phyloP scores from a whole-genome alignment of 2,113 vertebrate genomes.

The Rhea americana region DNA sequence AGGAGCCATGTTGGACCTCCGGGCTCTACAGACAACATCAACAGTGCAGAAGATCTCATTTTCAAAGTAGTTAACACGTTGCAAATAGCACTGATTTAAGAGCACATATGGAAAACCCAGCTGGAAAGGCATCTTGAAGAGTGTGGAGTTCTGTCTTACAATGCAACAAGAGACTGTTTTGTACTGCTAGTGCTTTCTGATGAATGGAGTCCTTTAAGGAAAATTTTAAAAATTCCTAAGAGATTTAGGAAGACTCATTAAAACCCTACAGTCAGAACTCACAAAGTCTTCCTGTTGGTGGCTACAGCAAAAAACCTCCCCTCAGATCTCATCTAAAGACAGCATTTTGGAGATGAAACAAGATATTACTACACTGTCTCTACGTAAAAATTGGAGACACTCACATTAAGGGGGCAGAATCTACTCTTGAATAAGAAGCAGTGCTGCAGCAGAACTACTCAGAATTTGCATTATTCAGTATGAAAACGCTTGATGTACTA shows the following conservation, averaged over 20 bases:
- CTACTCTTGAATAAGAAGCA: not conserved
- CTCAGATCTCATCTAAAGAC: not conserved
- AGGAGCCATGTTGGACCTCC: constrained; percentile 93
- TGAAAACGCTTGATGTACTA: not conserved
- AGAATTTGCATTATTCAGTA: not conserved
- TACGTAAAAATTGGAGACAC: not conserved
- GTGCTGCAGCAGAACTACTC: not conserved
- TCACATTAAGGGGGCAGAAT: not conserved
- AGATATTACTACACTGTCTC: not conserved
- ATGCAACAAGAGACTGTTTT: not conserved
- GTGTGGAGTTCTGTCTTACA: not conserved
- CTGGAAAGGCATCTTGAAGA: not conserved
- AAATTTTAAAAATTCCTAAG: not conserved
- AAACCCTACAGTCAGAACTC: not conserved
- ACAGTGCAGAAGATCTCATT: constrained; percentile 34
- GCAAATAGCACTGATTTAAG: not conserved
- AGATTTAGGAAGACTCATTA: not conserved
- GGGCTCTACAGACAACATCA: constrained; percentile 81
- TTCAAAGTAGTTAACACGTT: not conserved
- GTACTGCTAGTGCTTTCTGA: not conserved
- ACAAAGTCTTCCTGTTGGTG: not conserved
- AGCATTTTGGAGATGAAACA: not conserved
- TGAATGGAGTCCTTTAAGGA: not conserved
- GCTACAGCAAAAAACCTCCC: not conserved
- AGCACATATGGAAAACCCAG: not conserved